Base-by-base conservation (phyloP, 2,888 invertebrate species). In the Ophion ellenae region DNA sequence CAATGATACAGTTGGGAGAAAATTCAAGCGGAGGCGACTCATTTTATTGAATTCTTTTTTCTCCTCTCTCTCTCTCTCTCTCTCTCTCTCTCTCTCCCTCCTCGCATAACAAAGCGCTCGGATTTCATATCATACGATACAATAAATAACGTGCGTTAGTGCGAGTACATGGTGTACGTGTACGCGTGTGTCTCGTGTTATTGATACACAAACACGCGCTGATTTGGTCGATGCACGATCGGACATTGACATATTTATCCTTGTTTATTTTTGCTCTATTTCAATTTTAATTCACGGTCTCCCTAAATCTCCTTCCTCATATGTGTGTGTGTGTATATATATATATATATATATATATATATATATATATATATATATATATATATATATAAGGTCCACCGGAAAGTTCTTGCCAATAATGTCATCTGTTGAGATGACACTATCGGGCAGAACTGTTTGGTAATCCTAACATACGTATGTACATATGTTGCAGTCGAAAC, bases 81-180 rank as follows among this genome's bases (percentile, higher is more conserved):
- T 57, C 47, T 24, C n/a, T 66, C 66, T 14, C 63, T 28, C 28
- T 63, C 63, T 14, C 28, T 63, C 63, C 14, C 17, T 28, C 24
- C 40, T 70, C 28, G 70, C 14, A 17, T 53, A 53, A 53, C 17
- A 53, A 53, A 53, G 17, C 2, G 17, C 17, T 53, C 53, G 53
- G 3, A 53, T 17, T 53, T 17, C 14, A 17, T 53, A 53, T 53
- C 53, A 14, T 14, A 53, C 53, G 53, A 53, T 53, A 17, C 53
- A 77, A 85, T 83, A 85, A 85, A 85, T 87, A 83, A 86, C 81
- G 86, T 88, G 88, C 85, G 83, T 85, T 82, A 47, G 84, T 87
- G 85, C 70, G 75, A 81, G 82, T 87, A 86, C 85, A 77, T 83
- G 40, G 85, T 57, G 78, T 78, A 81, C 83, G 83, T 85, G 80